Conservation (phyloP, 1,140 invertebrate species). For the Trichonephila clavipes region DNA sequence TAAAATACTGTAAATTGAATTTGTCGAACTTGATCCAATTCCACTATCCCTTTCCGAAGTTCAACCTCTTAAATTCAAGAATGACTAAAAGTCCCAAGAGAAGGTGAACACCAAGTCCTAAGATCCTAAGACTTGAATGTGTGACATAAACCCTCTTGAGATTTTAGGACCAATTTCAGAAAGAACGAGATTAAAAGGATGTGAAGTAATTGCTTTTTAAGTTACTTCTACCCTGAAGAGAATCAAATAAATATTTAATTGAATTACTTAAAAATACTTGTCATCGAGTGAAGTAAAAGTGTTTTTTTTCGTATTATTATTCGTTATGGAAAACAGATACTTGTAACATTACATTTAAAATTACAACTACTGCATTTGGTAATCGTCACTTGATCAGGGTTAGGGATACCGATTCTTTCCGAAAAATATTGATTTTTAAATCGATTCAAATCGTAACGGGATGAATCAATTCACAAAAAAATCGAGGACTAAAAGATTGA, state of each 20-base stretch:
- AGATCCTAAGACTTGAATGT: neutral
- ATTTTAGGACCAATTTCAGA: neutral
- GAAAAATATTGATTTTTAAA: too few relatives aligned
- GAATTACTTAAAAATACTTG: neutral
- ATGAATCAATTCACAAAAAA: too few relatives aligned
- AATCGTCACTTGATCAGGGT: too few relatives aligned
- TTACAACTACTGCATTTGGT: too few relatives aligned
- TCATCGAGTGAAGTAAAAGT: neutral
- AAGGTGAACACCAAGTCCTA: neutral
- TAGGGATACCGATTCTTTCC: too few relatives aligned
- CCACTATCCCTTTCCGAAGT: neutral
- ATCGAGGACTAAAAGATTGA: too few relatives aligned
- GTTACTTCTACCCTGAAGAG: neutral
- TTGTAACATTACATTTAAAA: neutral
- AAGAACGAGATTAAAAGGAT: neutral
- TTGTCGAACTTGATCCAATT: neutral
- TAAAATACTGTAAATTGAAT: neutral
- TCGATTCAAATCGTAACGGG: too few relatives aligned
- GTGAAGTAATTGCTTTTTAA: constrained; percentile 3
- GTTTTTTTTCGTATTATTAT: neutral
- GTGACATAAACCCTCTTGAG: neutral
- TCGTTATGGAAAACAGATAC: neutral
- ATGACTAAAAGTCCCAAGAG: neutral
- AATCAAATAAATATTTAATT: neutral
- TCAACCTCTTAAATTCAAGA: too few relatives aligned